These are phyloP conservation scores for Dynastes tityus DNA, from an alignment of 2,888 invertebrate species.

Conservation along the genomic window DNA sequence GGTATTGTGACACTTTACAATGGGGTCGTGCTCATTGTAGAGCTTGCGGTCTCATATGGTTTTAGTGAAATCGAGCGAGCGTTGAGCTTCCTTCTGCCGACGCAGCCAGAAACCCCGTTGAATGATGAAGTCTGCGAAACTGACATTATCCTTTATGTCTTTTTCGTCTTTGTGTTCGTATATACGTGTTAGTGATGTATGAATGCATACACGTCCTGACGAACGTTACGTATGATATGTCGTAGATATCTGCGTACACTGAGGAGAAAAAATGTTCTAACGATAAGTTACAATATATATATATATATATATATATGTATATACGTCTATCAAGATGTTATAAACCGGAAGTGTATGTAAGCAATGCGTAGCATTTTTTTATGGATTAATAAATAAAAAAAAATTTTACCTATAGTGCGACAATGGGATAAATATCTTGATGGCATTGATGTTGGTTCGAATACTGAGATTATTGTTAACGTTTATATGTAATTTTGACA, in stretches of 20 bases:
- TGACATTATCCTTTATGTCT: slow-evolving; percentile 44
- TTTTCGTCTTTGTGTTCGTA: slow-evolving; percentile 35
- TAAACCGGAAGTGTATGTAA: too few relatives aligned
- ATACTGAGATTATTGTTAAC: too few relatives aligned
- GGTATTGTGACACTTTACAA: slow-evolving; percentile 46
- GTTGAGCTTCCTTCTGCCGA: slow-evolving; percentile 41
- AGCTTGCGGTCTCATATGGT: slow-evolving; percentile 53
- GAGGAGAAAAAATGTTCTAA: too few relatives aligned
- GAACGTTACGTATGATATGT: neutral
- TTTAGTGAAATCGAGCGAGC: slow-evolving; percentile 55
- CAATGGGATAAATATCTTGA: too few relatives aligned
- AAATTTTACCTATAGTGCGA: too few relatives aligned
- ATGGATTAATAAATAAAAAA: too few relatives aligned
- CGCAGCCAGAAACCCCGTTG: slow-evolving; percentile 30
- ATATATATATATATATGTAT: too few relatives aligned
- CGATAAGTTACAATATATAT: too few relatives aligned
- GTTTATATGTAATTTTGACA: too few relatives aligned
- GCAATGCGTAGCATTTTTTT: too few relatives aligned
- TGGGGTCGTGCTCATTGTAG: slow-evolving; percentile 44
- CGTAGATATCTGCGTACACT: neutral
- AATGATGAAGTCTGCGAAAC: slow-evolving; percentile 45
- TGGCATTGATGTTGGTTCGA: too few relatives aligned
- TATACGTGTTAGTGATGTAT: slow-evolving; percentile 1
- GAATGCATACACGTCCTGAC: neutral
- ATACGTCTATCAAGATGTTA: too few relatives aligned